Percentiles rank a stretch among this genome's conserved stretches.
phyloP scores from a whole-genome alignment of 2,888 invertebrate genomes.

The Mylabris sibirica region DNA sequence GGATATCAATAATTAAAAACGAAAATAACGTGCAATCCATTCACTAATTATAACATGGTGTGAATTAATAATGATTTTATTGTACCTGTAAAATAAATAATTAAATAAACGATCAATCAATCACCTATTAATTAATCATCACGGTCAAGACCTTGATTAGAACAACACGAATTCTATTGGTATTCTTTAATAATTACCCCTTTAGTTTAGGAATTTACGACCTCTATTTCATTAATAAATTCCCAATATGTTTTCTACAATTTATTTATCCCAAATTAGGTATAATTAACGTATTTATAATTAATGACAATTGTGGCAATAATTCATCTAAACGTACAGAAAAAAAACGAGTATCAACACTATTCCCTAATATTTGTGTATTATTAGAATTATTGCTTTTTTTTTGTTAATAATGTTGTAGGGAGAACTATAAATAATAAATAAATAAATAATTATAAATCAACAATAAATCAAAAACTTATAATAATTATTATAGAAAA shows the following conservation, averaged over 20 bases:
- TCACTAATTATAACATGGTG: not conserved
- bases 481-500: not conserved
- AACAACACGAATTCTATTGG: not conserved
- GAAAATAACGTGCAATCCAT: not conserved
- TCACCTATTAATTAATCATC: not conserved
- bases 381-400: not conserved
- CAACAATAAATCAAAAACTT: not conserved
- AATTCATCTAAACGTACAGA: not conserved
- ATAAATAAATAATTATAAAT: constrained; percentile 10
- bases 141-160: not conserved
- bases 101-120: not conserved
- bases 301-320: constrained; percentile 9
- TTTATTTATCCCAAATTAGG: constrained; percentile 7
- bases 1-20: not conserved
- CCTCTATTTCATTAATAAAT: not conserved
- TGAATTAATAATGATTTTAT: not conserved
- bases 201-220: not conserved
- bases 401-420: not conserved
- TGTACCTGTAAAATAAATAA: constrained; percentile 6
- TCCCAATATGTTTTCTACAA: not conserved
- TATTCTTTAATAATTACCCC: constrained; percentile 3
- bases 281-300: not conserved
- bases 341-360: not conserved
- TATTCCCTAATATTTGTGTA: not conserved
- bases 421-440: not conserved